Base-by-base conservation (phyloP, 2,888 invertebrate species). In the Pammene fasciana region DNA sequence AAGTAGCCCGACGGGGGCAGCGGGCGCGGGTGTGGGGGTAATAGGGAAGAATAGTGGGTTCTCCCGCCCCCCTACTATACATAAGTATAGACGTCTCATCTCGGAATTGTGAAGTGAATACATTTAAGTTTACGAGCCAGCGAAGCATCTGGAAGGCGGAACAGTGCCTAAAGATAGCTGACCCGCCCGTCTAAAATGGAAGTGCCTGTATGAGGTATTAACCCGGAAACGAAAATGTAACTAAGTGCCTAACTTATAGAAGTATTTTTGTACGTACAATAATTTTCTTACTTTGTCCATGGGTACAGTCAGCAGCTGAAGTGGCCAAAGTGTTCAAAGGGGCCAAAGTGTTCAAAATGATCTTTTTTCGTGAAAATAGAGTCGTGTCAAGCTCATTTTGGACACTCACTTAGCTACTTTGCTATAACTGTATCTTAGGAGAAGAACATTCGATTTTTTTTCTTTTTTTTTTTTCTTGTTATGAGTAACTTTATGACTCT, bases 141-240 rank as follows among this genome's bases (percentile, higher is more conserved):
- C 50, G 52, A 43, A 59, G 13, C 50, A 50, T 54, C 59, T 43
- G 36, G 67, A 57, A 56, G n/a, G 46, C 56, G 57, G 48, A 66
- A 66, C 65, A 18, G 36, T 34, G 13, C 38, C 59, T 61, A 67
- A 61, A 67, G 67, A 67, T 54, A 67, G 67, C 60, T 55, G 67
- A 46, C 38, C 46, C 60, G 60, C 45, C 16, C 18, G 54, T 46
- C 56, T 50, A 36, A 68, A 41, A 56, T 56, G 61, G 46, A 50
- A 48, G 48, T 48, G 50, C 16, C 16, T 61, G 18, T 50, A 38
- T 38, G 14, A 41, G 26, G 52, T 41, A 46, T 46, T 46, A 43
- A 66, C 43, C 59, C 62, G 50, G 62, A 62, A 62, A 52, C n/a
- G 38, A 52, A 48, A 62, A 54, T 54, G 26, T 34, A 7, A 8